Percentiles rank a stretch among this genome's conserved stretches.
Conservation (phyloP, 2,888 invertebrate species). For the Tupiocoris notatus region DNA sequence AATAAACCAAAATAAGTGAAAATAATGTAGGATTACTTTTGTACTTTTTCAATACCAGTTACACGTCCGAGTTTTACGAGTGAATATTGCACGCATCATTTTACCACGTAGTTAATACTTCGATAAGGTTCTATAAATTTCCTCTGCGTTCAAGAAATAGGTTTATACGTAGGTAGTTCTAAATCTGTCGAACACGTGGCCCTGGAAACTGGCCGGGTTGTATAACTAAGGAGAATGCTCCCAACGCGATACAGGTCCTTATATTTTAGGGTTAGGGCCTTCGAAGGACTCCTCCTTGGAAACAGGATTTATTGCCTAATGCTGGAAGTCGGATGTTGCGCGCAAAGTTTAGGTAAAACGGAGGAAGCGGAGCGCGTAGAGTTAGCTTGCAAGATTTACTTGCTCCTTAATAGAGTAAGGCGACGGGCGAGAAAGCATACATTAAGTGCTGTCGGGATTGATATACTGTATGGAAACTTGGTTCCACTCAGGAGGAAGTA, state of each 20-base stretch:
- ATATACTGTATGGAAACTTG: conserved; percentile 34
- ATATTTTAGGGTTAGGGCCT: conserved; percentile 25
- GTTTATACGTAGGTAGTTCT: no score
- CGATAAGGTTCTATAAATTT: no score
- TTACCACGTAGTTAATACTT: no score
- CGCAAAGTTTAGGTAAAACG: conserved; percentile 32
- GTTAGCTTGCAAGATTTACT: conserved; percentile 20
- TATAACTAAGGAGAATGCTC: no score
- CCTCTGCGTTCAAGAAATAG: no score
- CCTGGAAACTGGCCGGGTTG: no score
- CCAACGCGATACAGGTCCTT: conserved; percentile 10
- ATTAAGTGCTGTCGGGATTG: conserved; percentile 30
- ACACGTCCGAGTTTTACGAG: no score
- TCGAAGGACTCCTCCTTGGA: conserved; percentile 13
- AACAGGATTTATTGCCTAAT: conserved; percentile 20
- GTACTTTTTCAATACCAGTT: no score
- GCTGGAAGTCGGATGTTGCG: conserved; percentile 10
- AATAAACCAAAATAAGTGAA: no score
- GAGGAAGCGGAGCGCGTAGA: background rate
- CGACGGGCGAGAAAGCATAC: conserved; percentile 31
- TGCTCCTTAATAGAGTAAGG: conserved; percentile 30
- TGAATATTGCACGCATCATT: no score
- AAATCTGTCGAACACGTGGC: no score
- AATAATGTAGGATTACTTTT: no score
- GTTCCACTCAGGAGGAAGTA: conserved; percentile 1